Evolutionary conservation across 2,113 vertebrate genomes (phyloP).

Genomic region (Phocoena sinus): DNA sequence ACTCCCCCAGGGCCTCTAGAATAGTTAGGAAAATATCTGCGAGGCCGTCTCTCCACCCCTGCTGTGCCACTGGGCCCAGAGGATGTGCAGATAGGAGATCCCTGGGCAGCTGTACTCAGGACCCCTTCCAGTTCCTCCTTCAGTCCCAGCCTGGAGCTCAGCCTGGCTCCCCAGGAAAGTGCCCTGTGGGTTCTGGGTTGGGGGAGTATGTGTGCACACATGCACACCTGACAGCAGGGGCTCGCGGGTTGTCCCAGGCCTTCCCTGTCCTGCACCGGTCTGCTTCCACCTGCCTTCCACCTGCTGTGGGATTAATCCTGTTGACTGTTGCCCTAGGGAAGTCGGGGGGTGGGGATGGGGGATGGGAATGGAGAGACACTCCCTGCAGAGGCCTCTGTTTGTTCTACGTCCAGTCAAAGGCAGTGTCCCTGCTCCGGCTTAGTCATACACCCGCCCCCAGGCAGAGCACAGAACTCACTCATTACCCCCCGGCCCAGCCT

Average conservation of each 20-base stretch:
- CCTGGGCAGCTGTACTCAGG: not conserved
- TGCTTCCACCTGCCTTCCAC: slow-evolving; percentile 43
- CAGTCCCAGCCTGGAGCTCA: not conserved
- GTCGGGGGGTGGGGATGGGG: not conserved
- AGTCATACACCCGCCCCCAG: not conserved
- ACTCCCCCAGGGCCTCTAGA: not conserved
- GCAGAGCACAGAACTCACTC: not conserved
- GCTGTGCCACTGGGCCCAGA: not conserved
- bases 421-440: not conserved
- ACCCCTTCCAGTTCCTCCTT: not conserved
- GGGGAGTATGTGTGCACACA: no score
- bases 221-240: not conserved
- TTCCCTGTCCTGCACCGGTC: not conserved
- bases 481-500: not conserved
- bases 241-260: not conserved
- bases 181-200: not conserved
- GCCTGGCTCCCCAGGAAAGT: not conserved
- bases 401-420: not conserved
- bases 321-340: slow-evolving; percentile 29
- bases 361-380: not conserved
- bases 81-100: not conserved
- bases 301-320: slow-evolving; percentile 24
- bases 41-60: not conserved
- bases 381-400: slow-evolving; percentile 23
- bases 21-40: not conserved